Evolutionary conservation across 2,113 vertebrate species (phyloP).

Genomic region (Osmerus eperlanus): DNA sequence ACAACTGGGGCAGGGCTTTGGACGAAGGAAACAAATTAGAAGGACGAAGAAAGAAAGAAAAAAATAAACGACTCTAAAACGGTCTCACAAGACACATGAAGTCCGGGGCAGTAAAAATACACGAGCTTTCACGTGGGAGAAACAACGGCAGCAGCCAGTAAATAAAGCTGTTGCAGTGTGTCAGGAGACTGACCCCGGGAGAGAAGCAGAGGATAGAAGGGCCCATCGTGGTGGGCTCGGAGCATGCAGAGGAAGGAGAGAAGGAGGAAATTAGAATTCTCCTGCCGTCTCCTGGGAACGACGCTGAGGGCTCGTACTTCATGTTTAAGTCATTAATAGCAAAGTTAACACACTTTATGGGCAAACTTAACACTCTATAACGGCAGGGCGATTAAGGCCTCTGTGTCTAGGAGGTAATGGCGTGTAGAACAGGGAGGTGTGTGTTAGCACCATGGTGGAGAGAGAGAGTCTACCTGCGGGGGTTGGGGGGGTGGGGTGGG

Average conservation of each 20-base stretch:
- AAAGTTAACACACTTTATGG: conserved; percentile 48
- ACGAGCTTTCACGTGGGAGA: conserved; percentile 47
- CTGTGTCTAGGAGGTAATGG: conserved; percentile 24
- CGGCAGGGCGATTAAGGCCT: conserved; percentile 27
- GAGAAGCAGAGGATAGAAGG: conserved; percentile 36
- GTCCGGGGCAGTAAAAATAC: conserved; percentile 41
- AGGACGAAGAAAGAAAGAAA: neutral
- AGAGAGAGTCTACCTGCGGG: conserved; percentile 8
- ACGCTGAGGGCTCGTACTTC: conserved; percentile 31
- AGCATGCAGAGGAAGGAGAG: neutral
- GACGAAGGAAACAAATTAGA: conserved; percentile 30
- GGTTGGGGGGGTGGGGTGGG: neutral
- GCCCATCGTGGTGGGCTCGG: conserved; percentile 4
- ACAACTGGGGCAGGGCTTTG: conserved; percentile 23
- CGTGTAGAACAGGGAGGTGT: conserved; percentile 19
- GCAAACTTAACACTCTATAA: conserved; percentile 36
- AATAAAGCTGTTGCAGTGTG: conserved; percentile 55
- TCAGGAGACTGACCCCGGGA: conserved; percentile 51
- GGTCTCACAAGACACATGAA: conserved; percentile 41
- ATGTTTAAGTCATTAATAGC: conserved; percentile 48
- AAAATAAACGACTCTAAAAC: conserved; percentile 20
- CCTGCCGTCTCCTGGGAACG: conserved; percentile 31
- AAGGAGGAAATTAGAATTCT: conserved; percentile 7
- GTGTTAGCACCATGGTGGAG: conserved; percentile 16
- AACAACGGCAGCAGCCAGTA: conserved; percentile 55